Conservation (phyloP, 2,113 vertebrate species). For the Mirza zaza region DNA sequence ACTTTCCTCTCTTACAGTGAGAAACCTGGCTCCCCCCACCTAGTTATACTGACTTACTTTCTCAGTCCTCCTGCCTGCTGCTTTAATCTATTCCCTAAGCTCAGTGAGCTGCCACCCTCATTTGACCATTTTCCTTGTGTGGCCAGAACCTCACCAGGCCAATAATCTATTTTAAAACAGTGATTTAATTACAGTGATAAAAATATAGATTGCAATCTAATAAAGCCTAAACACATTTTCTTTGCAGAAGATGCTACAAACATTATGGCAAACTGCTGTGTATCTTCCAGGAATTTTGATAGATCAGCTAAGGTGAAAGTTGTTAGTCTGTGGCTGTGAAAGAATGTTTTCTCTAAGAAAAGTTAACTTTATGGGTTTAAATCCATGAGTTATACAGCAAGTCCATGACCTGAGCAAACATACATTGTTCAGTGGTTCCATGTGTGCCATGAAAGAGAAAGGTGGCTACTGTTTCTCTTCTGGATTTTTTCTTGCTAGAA, state of each 20-base stretch:
- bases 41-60: neutral
- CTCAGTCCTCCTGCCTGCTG: neutral
- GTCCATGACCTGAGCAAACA: neutral
- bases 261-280: neutral
- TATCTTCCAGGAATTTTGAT: neutral
- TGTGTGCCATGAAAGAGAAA: neutral
- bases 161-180: neutral
- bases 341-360: neutral
- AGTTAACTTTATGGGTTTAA: conserved; percentile 3
- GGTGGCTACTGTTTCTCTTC: neutral
- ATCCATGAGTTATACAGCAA: neutral
- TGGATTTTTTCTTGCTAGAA: neutral
- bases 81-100: neutral
- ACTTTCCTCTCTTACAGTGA: neutral
- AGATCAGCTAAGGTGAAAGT: neutral
- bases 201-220: neutral
- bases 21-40: neutral
- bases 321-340: neutral
- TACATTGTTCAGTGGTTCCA: neutral
- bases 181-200: neutral
- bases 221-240: neutral
- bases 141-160: neutral
- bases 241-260: neutral
- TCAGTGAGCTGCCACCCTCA: neutral
- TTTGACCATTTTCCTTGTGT: neutral